These are phyloP conservation scores for Piscicola geometra DNA, from an alignment of 2,888 invertebrate species.

Conservation along the genomic window DNA sequence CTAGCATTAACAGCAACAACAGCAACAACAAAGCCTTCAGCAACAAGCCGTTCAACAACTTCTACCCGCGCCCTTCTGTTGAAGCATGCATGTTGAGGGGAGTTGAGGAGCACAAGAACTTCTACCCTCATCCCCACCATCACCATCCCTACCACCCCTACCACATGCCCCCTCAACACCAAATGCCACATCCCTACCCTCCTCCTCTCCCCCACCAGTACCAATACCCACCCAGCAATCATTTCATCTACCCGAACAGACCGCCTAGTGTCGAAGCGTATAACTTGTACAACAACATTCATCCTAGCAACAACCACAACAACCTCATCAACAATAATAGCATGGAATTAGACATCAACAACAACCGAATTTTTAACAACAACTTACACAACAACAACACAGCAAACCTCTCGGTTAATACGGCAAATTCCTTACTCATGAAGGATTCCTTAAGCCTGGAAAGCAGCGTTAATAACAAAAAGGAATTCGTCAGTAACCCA, in stretches of 20 bases:
- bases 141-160: background rate
- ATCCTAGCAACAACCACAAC: too few relatives aligned
- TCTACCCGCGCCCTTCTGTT: background rate
- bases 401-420: too few relatives aligned
- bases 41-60: background rate
- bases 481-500: background rate
- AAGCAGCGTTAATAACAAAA: background rate
- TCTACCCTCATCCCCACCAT: background rate
- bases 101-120: background rate
- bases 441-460: too few relatives aligned
- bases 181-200: background rate
- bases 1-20: conserved; percentile 9
- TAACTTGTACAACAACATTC: too few relatives aligned
- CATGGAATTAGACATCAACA: background rate
- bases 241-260: too few relatives aligned
- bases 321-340: conserved; percentile 14
- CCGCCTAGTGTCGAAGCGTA: too few relatives aligned
- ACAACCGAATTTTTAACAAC: background rate
- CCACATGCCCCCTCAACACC: background rate
- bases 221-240: background rate
- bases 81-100: background rate
- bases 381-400: background rate
- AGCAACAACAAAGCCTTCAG: background rate
- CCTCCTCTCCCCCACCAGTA: conserved; percentile 8
- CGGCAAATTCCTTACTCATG: too few relatives aligned